Evolutionary conservation across 1,140 invertebrate genomes (phyloP), one percentile per base, ranked within the genome.

Genomic region (Sycophila sp.): DNA sequence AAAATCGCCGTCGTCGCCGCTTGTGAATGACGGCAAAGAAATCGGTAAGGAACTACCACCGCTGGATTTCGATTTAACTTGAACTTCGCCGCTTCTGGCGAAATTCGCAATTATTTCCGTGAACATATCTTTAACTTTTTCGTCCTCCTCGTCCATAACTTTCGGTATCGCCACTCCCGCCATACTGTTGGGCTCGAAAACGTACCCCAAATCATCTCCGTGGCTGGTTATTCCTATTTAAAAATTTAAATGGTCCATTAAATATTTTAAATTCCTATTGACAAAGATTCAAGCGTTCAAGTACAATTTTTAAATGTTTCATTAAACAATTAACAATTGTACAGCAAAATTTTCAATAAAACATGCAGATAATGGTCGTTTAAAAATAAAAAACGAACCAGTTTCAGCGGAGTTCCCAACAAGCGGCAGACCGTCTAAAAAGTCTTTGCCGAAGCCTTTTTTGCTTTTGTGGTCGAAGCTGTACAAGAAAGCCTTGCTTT

Each of bases 401-500:
- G 55, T 40, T 28, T 73, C 38, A 32, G 34, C 34, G 17, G 71
- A 60, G 64, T 72, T 72, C 10, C 79, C 77, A n/a, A 81, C 79
- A 17, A 93, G 79, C 4, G 90, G 88, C 2, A 90, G 78, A 6
- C 91, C 91, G 17, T 81, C 80, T 1, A 93, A 80, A 74, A 93
- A 92, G 47, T 87, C 85, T 8, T 86, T 85, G 5, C 90, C 90
- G 59, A 87, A 88, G 11, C 85, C 89, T 30, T 86, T 82, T 56
- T 89, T 91, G 8, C 89, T 88, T 10, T 86, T 82, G 69, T 93
- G 90, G 64, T 94, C 92, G 76, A 94, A 94, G 75, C 90, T 91
- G 76, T 93, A 94, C 24, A 94, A 83, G 75, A 88, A 93, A 0
- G 91, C 86, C 0, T 89, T 87, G 0, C 88, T 87, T 45, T 86